phyloP scores from a whole-genome alignment of 2,113 vertebrate genomes.

The Plecturocebus donacophilus region DNA sequence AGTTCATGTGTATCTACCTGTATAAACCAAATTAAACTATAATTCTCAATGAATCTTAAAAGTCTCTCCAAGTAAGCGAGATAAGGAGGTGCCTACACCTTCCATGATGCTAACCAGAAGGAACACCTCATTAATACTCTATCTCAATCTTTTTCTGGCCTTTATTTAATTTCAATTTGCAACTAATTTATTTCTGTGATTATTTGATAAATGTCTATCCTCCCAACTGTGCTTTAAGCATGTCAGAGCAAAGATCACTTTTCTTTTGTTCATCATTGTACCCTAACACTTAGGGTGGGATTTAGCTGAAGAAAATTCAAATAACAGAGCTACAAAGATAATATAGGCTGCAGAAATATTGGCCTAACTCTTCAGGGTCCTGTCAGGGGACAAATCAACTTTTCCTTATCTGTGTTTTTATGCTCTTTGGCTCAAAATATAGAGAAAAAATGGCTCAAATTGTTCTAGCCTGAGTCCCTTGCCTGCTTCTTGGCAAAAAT shows the following conservation, averaged over 20 bases:
- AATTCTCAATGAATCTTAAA: neutral
- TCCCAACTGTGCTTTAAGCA: neutral
- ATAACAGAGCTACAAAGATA: neutral
- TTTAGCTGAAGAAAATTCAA: neutral
- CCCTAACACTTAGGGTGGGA: accelerated
- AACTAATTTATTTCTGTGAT: neutral
- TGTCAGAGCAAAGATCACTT: neutral
- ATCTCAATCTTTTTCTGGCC: neutral
- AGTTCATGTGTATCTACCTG: neutral
- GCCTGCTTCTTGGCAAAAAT: neutral
- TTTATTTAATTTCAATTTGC: neutral
- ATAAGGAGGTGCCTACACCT: neutral
- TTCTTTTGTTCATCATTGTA: neutral
- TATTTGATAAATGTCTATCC: neutral
- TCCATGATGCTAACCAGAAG: neutral
- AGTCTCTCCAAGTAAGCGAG: neutral
- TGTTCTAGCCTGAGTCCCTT: neutral
- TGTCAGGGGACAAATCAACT: neutral
- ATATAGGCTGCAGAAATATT: neutral
- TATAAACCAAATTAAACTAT: neutral
- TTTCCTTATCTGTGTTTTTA: neutral
- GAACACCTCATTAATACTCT: neutral
- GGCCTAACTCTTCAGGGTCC: neutral
- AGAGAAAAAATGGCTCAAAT: neutral
- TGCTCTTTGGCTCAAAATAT: neutral